Percentiles rank a stretch among this genome's conserved stretches.
These are phyloP conservation scores for Archocentrus centrarchus DNA, from an alignment of 2,113 vertebrate species.

Conservation along the genomic window DNA sequence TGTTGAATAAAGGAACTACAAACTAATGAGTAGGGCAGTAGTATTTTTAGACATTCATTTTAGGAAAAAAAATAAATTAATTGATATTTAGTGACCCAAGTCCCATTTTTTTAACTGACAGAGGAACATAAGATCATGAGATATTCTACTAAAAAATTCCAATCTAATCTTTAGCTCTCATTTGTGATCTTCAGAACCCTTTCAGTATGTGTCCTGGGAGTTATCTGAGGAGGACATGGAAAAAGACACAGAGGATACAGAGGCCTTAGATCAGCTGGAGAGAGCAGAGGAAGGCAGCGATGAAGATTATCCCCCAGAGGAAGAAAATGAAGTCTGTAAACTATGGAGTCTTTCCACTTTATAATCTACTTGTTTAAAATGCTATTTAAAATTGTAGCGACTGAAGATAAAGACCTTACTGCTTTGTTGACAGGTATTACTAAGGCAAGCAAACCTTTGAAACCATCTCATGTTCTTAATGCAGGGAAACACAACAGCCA, in stretches of 20 bases:
- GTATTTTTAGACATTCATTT: no score
- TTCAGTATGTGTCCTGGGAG: conserved; percentile 83
- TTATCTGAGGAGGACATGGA: conserved; percentile 83
- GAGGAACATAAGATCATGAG: neutral
- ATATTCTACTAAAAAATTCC: neutral
- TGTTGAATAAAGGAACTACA: neutral
- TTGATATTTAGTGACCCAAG: no score
- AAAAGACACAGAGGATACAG: conserved; percentile 86
- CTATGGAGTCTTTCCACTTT: neutral
- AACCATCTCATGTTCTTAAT: conserved; percentile 7
- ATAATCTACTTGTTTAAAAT: neutral
- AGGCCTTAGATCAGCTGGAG: conserved; percentile 76
- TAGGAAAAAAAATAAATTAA: no score
- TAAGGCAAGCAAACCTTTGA: neutral
- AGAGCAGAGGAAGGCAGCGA: conserved; percentile 67
- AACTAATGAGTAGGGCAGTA: neutral
- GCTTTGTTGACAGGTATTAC: neutral
- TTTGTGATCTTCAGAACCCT: conserved; percentile 80
- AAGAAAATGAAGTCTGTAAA: conserved; percentile 65
- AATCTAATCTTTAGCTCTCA: neutral
- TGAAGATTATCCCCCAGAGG: conserved; percentile 75
- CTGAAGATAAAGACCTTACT: neutral
- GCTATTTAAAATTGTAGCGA: neutral
- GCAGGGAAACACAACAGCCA: conserved; percentile 78
- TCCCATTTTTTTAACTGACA: no score